Evolutionary conservation across 2,888 invertebrate species (phyloP).

Genomic region (Athalia cordata): DNA sequence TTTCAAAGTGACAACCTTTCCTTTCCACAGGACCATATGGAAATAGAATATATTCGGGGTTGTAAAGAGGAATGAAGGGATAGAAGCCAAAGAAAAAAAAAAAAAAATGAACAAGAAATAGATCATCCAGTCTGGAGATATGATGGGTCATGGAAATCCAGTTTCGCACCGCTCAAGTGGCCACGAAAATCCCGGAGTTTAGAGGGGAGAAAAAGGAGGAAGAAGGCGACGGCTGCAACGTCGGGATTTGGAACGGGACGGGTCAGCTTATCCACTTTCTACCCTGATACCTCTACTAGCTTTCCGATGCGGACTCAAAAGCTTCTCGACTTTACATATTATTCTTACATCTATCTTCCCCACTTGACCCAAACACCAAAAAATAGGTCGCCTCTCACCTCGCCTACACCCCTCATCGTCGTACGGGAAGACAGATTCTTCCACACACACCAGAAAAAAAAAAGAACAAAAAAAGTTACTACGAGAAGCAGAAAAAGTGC

Average conservation of each 20-base stretch:
- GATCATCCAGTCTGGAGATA: constrained; percentile 55
- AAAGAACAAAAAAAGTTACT: too few relatives aligned
- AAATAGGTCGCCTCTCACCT: constrained; percentile 2
- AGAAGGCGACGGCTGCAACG: constrained; percentile 17
- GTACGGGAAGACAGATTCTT: background rate
- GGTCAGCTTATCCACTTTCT: constrained; percentile 52
- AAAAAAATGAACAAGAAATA: background rate
- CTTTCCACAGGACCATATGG: constrained; percentile 61
- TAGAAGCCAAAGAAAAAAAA: background rate
- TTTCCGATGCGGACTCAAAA: constrained; percentile 59
- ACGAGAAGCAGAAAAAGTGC: too few relatives aligned
- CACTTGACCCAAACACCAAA: constrained; percentile 40
- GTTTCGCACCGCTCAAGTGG: constrained; percentile 56
- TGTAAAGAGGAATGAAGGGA: background rate
- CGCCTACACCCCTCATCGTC: background rate
- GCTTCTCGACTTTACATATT: constrained; percentile 65
- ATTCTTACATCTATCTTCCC: constrained; percentile 62
- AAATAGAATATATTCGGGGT: constrained; percentile 58
- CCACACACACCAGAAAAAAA: too few relatives aligned
- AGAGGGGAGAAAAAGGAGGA: constrained; percentile 13
- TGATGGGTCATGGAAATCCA: constrained; percentile 68
- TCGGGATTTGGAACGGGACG: constrained; percentile 6
- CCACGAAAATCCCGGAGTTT: constrained; percentile 28
- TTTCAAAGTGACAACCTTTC: constrained; percentile 67
- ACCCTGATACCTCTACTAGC: constrained; percentile 47